phyloP scores from a whole-genome alignment of 2,888 invertebrate genomes.

The Hirtodrosophila alboralis region DNA sequence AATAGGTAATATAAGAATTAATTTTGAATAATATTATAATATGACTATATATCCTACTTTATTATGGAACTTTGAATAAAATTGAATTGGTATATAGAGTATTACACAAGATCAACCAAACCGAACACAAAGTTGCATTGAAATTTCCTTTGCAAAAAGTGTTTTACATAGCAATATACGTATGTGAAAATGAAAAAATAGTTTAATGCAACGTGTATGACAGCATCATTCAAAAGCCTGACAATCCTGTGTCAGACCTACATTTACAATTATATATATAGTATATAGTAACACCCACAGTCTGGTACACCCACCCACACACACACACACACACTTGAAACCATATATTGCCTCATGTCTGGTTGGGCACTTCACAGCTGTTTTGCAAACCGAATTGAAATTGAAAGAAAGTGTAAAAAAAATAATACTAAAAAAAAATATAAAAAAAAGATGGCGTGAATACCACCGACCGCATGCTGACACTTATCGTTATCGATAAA shows the following conservation, averaged over 20 bases:
- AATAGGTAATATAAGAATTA: too few relatives aligned
- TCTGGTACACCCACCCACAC: conserved; percentile 13
- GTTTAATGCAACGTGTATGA: conserved; percentile 33
- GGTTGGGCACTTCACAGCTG: conserved; percentile 56
- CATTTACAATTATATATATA: too few relatives aligned
- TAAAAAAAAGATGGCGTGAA: conserved; percentile 11
- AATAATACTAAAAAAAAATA: conserved; percentile 3
- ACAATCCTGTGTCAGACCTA: conserved; percentile 28
- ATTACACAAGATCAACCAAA: not conserved
- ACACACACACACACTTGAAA: conserved; percentile 47
- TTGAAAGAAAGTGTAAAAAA: conserved; percentile 14
- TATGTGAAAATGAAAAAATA: conserved; percentile 14
- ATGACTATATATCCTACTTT: too few relatives aligned
- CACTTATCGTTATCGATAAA: conserved; percentile 58
- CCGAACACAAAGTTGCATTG: not conserved
- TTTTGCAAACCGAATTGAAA: conserved; percentile 50
- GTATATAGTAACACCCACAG: conserved; percentile 24
- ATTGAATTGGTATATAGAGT: too few relatives aligned
- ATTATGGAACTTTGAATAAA: too few relatives aligned
- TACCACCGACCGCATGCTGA: conserved; percentile 4
- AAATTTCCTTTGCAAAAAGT: conserved; percentile 3
- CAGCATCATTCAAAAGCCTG: conserved; percentile 39
- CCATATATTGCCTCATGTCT: conserved; percentile 56
- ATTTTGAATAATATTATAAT: too few relatives aligned
- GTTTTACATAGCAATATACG: not conserved